A percentile compares a stretch with the other conserved stretches of the same genome.
These are phyloP conservation scores for Lasiurus cinereus DNA, from an alignment of 2,113 vertebrate species.

Conservation along the genomic window DNA sequence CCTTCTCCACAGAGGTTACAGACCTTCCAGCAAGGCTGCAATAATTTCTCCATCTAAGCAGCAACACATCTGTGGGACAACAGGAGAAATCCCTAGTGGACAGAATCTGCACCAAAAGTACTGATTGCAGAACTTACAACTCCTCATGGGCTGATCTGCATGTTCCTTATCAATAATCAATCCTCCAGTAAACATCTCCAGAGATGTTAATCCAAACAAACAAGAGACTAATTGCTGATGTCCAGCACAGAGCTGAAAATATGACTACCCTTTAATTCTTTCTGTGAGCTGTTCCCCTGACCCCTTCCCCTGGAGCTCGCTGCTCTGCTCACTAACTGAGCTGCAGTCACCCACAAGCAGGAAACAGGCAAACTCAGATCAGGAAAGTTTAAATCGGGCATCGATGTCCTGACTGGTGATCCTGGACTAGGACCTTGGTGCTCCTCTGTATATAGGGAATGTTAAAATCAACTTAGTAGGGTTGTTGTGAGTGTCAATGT, in stretches of 20 bases:
- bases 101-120: neutral
- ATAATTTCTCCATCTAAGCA: neutral
- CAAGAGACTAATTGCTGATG: slow-evolving; percentile 32
- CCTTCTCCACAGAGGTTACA: neutral
- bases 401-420: no score
- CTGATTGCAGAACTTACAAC: fast-evolving
- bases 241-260: neutral
- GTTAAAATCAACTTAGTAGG: neutral
- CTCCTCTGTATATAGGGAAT: neutral
- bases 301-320: no score
- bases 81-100: fast-evolving
- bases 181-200: slow-evolving; percentile 27
- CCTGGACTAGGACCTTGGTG: neutral
- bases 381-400: neutral
- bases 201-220: slow-evolving; percentile 57
- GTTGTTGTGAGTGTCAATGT: neutral
- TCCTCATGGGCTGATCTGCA: neutral
- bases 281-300: no score
- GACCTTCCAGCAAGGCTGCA: neutral
- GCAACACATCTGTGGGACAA: neutral
- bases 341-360: neutral
- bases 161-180: slow-evolving; percentile 16
- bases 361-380: neutral
- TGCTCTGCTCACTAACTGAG: neutral
- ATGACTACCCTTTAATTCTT: neutral